Evolutionary conservation across 2,113 vertebrate species (phyloP), one percentile per base, ranked within the genome.

Genomic region (Bubo bubo): DNA sequence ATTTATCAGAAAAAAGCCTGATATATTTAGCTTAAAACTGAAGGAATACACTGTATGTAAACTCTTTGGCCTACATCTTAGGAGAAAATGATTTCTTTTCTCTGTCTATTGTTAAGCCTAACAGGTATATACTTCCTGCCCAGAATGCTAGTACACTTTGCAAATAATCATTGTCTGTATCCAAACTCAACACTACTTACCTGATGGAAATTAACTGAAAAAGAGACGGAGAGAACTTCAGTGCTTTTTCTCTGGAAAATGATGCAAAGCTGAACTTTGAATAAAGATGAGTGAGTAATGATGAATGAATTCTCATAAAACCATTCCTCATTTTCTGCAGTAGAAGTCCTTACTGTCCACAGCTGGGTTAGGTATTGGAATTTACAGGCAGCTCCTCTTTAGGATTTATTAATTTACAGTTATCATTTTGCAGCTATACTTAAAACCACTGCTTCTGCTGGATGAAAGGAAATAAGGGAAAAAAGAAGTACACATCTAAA

Each of bases 141-240:
- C 9, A 79, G 79, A 75, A 55, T 45, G 19, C 27, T 39, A 79
- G 27, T 47, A 24, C 13, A 34, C 7, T 60, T 56, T 21, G 3
- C 26, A 62, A 77, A 62, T 37, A 32, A 28, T 28, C 32, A 3
- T 53, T 74, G 39, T 16, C 19, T 62, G 7, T 64, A n/a, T 27
- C 4, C 14, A 77, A 45, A 74, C 14, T 68, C 49, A 50, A 21
- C 10, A 23, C 15, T 80, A 49, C 14, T 35, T 64, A 32, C 19
- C 4, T 45, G 11, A 45, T 16, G 14, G 19, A 86, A 86, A 56
- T 13, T 2, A 53, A 35, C 15, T 50, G 19, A 37, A 59, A 75
- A 72, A 39, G 7, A 64, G 43, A 55, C 2, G 0, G 8, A 64
- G 16, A 58, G 0, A 0, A 39, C 20, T 17, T 23, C 8, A 59